Conservation (phyloP, 2,113 vertebrate genomes). For the Psittacula cyanocephala region DNA sequence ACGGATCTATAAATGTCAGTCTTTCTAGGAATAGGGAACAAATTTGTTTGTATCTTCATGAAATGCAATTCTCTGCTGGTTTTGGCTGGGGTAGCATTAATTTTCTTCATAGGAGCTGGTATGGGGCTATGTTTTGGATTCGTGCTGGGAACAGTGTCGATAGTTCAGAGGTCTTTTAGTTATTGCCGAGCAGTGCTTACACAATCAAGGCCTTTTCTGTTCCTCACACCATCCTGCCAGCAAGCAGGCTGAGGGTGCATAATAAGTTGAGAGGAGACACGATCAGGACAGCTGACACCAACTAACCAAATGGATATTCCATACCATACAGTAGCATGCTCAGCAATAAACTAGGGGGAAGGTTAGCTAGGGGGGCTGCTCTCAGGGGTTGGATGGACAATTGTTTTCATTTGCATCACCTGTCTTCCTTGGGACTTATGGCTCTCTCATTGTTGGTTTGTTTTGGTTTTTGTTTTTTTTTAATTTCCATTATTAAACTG, state of each 20-base stretch:
- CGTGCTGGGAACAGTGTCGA: background rate
- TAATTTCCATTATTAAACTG: background rate
- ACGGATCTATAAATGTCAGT: constrained; percentile 27
- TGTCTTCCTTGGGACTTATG: background rate
- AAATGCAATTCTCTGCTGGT: background rate
- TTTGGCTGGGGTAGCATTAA: background rate
- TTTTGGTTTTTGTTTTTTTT: background rate
- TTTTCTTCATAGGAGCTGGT: background rate
- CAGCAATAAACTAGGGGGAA: background rate
- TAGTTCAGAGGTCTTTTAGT: background rate
- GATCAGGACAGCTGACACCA: background rate
- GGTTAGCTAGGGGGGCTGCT: background rate
- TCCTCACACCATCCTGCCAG: background rate
- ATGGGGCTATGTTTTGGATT: background rate
- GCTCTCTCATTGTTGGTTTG: background rate
- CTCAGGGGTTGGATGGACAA: background rate
- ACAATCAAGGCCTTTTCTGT: background rate
- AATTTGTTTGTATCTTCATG: background rate
- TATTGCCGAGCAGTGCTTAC: background rate
- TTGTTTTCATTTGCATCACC: background rate
- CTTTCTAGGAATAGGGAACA: background rate
- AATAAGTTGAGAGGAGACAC: background rate
- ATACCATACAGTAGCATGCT: accelerated
- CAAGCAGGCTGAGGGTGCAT: background rate
- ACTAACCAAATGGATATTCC: background rate